Evolutionary conservation across 1,140 invertebrate species (phyloP), one percentile per base, ranked within the genome.

Genomic region (Papilio polytes): DNA sequence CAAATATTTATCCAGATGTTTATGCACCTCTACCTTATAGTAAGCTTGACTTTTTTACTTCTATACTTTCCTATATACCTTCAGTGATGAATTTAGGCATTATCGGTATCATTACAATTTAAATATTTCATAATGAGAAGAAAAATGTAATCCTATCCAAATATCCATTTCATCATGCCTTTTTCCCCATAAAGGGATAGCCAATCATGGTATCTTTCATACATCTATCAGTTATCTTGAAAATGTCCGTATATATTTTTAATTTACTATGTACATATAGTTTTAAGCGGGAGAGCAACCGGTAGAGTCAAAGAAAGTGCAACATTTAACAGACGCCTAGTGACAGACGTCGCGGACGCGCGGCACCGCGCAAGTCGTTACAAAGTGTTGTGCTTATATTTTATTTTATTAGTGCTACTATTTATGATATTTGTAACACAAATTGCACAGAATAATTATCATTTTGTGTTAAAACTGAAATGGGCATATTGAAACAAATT

Each of bases 21-120:
- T 95, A 95, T 77, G 94, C 92, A 51, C 94, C 94, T 74, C 82
- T 95, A 51, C 93, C 93, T 36, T 94, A 93, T 78, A 94, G 93
- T 94, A 87, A 93, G 93, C 93, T 81, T 36, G 80, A 22, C 36
- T 41, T 41, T 41, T 41, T 41, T 41, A 80, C 31, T 74, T 59
- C 41, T 20, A 41, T 46, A 74, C 36, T 41, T 7, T 18, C 7
- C 12, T 77, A 41, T 56, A 59, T n/a, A 31, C 20, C 1, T 44
- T 41, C 26, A 44, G 1, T n/a, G 2, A 0, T 41, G 1, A 12
- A 9, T 18, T 15, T 31, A 0, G 13, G 18, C 1, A 20, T 9
- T 36, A 15, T 51, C 7, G 53, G n/a, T 56, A 56, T 7, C 0
- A 20, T 56, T 20, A 4, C 4, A 51, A 2, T 51, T 51, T 51